Conservation (phyloP, 92 coral and sea anemone genomes). For the Chrysogorgia sp. region DNA sequence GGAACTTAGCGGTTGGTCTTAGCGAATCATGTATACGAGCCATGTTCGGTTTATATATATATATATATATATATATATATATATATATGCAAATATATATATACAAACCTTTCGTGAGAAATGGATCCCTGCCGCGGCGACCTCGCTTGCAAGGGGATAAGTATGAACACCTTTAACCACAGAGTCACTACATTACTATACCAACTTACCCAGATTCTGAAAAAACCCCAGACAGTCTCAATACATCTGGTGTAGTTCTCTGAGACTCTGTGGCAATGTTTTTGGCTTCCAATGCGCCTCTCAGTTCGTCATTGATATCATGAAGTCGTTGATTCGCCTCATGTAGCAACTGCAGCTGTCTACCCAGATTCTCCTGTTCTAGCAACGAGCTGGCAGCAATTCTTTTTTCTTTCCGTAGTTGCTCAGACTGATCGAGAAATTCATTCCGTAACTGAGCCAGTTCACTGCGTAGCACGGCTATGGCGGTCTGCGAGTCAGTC, state of each 20-base stretch:
- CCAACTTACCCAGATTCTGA: not conserved
- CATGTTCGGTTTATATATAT: no score
- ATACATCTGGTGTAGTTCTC: constrained; percentile 5
- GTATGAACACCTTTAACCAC: no score
- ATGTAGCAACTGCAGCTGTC: constrained; percentile 90
- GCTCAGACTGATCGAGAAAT: constrained; percentile 81
- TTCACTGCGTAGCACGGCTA: constrained; percentile 86
- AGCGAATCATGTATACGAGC: no score
- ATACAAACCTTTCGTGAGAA: no score
- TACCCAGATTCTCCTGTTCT: constrained; percentile 86
- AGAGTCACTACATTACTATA: not conserved
- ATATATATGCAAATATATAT: no score
- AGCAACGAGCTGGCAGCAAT: constrained; percentile 81
- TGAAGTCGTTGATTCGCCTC: constrained; percentile 93
- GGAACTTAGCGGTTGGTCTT: no score
- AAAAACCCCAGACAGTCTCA: not conserved
- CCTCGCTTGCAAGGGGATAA: no score
- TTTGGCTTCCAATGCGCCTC: constrained; percentile 82
- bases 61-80: no score
- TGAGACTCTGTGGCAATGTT: not conserved
- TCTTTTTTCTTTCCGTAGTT: constrained; percentile 75
- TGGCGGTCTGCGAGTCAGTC: constrained; percentile 84
- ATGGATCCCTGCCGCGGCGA: no score
- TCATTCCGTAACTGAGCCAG: constrained; percentile 81
- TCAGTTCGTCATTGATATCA: constrained; percentile 91